Base-by-base conservation (phyloP, 2,797 vertebrate genomes). In the Eutrigla gurnardus region DNA sequence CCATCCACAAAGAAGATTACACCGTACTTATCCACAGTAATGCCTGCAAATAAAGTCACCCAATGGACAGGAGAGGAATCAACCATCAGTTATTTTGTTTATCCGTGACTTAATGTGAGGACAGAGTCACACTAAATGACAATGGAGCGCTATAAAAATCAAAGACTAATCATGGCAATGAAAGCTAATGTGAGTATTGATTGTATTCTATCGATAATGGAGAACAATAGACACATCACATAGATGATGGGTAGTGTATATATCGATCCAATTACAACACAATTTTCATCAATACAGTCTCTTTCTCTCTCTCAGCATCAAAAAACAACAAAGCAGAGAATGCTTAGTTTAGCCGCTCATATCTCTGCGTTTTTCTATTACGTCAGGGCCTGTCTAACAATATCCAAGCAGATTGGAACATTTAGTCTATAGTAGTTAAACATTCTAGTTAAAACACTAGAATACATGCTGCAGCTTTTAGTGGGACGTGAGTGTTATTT, bases 1-100 rank as follows among this genome's bases (percentile, higher is more conserved):
- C 98, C 98, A 4, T 99, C 98, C 83, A 99, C 98, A 37, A 99
- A 99, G 92, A 98, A 99, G 84, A 99, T 95, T 71, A 98, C 92
- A 4, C 97, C 98, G 4, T 97, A 97, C 79, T 99, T 99, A 92
- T 99, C 98, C 87, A 99, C 97, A 0, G 98, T 96, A 82, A 99
- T 97, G 82, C 98, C 97, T 99, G 92, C 80, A 70, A 76, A 65
- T 68, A 81, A 80, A 77, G 66, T 54, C 39, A 63, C 53, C 46
- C 54, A 65, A 62, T 58, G 47, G 75, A 80, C 45, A 59, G 52
- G 74, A 57, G 64, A 73, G 66, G 49, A 84, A 62, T 84, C n/a
- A 80, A 57, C 35, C 59, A 64, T 75, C 49, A 37, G 64, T 81
- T 83, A 57, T 82, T 87, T 78, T 72, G 64, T 77, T 81, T 87